Evolutionary conservation across 2,888 invertebrate genomes (phyloP).

Genomic region (Hyposoter dolosus): DNA sequence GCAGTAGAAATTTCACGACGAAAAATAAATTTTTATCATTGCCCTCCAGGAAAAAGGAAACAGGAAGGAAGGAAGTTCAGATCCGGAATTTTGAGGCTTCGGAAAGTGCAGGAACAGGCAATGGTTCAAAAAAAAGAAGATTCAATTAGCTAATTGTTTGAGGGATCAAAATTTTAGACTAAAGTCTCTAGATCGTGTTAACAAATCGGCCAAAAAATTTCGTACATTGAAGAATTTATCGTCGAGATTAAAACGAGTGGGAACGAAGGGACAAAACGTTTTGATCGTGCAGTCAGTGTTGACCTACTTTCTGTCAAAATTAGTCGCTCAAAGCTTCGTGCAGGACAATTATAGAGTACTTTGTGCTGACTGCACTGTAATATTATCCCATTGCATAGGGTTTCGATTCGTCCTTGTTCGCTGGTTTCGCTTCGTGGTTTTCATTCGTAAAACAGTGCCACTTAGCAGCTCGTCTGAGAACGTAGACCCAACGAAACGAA

Average conservation of each 20-base stretch:
- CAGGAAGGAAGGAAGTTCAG: background rate
- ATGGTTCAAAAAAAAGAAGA: background rate
- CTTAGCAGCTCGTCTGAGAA: background rate
- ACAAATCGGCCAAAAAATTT: background rate
- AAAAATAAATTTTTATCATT: background rate
- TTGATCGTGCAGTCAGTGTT: slow-evolving; percentile 32
- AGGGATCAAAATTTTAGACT: background rate
- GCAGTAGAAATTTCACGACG: background rate
- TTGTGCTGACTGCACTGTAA: slow-evolving; percentile 21
- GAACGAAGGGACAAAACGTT: background rate
- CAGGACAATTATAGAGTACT: slow-evolving; percentile 38
- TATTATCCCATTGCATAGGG: slow-evolving; percentile 13
- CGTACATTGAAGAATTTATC: background rate
- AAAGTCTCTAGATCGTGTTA: background rate
- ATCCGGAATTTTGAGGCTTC: background rate
- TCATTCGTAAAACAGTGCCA: slow-evolving; percentile 9
- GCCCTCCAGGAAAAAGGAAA: background rate
- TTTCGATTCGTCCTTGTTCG: slow-evolving; percentile 17
- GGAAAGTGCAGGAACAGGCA: background rate
- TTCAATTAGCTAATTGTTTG: background rate
- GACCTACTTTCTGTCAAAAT: slow-evolving; percentile 43
- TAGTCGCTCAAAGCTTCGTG: slow-evolving; percentile 30
- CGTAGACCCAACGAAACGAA: slow-evolving; percentile 13
- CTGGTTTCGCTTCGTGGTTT: slow-evolving; percentile 10
- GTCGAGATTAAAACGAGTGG: background rate